Evolutionary conservation across 1,140 invertebrate genomes (phyloP).

Genomic region (Penaeus japonicus): DNA sequence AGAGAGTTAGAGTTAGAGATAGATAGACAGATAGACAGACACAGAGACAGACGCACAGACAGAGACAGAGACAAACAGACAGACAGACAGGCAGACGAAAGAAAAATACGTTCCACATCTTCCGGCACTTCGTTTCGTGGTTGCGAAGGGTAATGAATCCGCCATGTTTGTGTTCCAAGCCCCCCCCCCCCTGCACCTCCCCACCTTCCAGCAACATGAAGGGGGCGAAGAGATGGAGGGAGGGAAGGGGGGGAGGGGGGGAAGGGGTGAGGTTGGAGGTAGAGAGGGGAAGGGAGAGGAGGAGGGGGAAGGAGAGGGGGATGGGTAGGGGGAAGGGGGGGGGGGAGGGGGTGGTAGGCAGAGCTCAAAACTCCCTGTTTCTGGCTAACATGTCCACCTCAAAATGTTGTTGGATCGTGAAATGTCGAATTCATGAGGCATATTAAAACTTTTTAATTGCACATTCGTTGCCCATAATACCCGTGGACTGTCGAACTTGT

Average conservation of each 20-base stretch:
- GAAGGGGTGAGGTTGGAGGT: background rate
- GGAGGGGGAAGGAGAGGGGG: background rate
- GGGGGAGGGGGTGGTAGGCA: background rate
- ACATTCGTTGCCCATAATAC: slow-evolving; percentile 55
- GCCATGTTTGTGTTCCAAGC: background rate
- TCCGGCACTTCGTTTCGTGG: no score
- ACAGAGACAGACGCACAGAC: background rate
- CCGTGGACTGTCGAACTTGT: slow-evolving; percentile 55
- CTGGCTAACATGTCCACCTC: slow-evolving; percentile 44
- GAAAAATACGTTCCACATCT: no score
- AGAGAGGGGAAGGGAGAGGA: background rate
- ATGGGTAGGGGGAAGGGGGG: background rate
- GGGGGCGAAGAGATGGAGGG: background rate
- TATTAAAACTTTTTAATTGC: slow-evolving; percentile 57
- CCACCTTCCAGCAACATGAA: background rate
- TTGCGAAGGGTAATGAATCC: no score
- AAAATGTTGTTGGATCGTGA: slow-evolving; percentile 54
- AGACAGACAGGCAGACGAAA: background rate
- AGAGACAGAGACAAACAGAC: background rate
- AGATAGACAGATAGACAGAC: background rate
- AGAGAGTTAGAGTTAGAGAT: background rate
- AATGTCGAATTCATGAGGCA: slow-evolving; percentile 54
- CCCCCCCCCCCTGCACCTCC: background rate
- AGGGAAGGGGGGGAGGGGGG: background rate
- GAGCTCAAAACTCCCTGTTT: slow-evolving; percentile 44